A percentile compares a stretch with the other conserved stretches of the same genome.
Evolutionary conservation across 2,797 vertebrate species (phyloP).

Genomic region (Artibeus lituratus): DNA sequence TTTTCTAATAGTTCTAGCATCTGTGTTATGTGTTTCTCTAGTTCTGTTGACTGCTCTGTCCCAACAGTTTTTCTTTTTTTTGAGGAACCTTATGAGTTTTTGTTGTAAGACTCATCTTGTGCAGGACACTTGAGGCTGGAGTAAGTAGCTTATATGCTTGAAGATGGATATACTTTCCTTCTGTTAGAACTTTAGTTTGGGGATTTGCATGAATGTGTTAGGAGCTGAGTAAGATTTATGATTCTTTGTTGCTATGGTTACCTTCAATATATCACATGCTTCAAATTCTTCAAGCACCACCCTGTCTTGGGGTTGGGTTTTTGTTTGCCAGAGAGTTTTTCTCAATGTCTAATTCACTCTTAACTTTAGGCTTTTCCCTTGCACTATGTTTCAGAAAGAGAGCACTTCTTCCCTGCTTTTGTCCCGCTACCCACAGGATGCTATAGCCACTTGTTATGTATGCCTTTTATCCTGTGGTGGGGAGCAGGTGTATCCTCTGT

Average conservation of each 20-base stretch:
- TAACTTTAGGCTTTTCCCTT: neutral
- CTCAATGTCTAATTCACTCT: neutral
- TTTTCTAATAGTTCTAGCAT: neutral
- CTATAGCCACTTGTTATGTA: neutral
- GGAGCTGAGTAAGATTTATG: neutral
- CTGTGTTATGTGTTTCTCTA: neutral
- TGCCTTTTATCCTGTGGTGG: neutral
- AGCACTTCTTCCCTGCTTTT: neutral
- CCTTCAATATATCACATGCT: neutral
- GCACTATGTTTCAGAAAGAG: neutral
- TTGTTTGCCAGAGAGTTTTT: neutral
- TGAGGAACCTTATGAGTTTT: neutral
- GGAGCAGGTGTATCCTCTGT: neutral
- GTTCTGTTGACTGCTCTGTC: neutral
- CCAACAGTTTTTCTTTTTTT: neutral
- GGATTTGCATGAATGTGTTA: neutral
- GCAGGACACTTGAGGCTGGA: neutral
- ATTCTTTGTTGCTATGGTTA: conserved; percentile 1
- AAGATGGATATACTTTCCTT: neutral
- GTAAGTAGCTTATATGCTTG: neutral
- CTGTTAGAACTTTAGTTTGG: neutral
- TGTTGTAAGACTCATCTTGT: neutral
- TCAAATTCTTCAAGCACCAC: neutral
- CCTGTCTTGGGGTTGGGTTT: neutral
- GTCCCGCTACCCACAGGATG: neutral